Evolutionary conservation across 2,888 invertebrate species (phyloP), one percentile per base, ranked within the genome.

Genomic region (Agriopis leucophaearia): DNA sequence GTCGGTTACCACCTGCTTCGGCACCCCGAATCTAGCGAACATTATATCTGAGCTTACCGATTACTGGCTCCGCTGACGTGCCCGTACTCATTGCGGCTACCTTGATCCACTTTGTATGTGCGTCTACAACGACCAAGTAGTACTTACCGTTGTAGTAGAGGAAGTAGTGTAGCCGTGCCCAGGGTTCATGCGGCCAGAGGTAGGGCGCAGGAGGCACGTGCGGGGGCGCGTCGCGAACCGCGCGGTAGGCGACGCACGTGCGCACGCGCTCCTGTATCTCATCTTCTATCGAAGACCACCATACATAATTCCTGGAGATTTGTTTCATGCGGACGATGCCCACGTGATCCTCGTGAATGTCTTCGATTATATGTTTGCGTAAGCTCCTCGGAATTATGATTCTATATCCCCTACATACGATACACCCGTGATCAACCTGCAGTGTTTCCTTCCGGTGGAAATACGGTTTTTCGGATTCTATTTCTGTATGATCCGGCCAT

Each of bases 61-160:
- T 40, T 10, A 40, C 40, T 10, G 40, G 40, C 9, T 40, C 40
- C 8, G 40, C 40, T 40, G 40, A 40, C 8, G 40, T 40, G 9
- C 40, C 40, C 9, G 40, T 9, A 40, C 8, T 40, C 40, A 9
- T 63, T 38, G 13, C 74, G 44, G 35, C 44, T 6, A 66, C 74
- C 42, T 81, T 76, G 1, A 78, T 68, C 78, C 77, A 78, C 36
- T 78, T 78, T 8, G 71, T 65, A 40, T 72, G 63, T 0, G 77
- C 74, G 55, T 78, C 75, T 6, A 78, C 58, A 1, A 76, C 45
- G 10, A 80, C 61, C 4, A 79, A 48, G 44, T 74, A 80, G 16
- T 66, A 62, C 18, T 70, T 74, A 16, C 73, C 72, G 4, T 27
- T 45, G 13, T 55, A 60, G 5, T 54, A 40, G 3, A 58, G 27